Base-by-base conservation (phyloP, 2,113 vertebrate genomes). In the Ctenodactylus gundi region DNA sequence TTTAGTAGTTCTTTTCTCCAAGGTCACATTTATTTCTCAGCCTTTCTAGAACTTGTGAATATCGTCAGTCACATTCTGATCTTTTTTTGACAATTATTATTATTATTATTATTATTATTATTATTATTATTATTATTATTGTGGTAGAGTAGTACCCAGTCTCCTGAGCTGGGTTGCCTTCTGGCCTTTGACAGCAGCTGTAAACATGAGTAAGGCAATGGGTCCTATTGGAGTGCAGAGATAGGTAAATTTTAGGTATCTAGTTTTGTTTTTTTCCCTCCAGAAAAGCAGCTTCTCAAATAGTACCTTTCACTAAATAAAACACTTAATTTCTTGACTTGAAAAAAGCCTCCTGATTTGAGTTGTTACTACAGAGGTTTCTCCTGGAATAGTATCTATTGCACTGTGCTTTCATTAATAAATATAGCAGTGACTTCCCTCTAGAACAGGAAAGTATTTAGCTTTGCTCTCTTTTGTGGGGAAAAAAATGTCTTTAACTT, bases 391-490 rank as follows among this genome's bases (percentile, higher is more conserved):
- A 44, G 41, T 85, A 88, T 41, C 31, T 31, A 81, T 36, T 17
- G 20, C 8, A 18, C 75, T 80, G 60, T n/a, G 29, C 65, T 83
- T 58, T n/a, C 65, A 44, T 83, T 93, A 64, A 46, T 77, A 88
- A 92, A 41, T 60, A 44, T 44, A 72, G 14, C 44, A 44, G 46
- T 91, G 46, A 80, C 81, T 88, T 84, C 91, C 91, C 70, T 91
- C 15, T 41, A 72, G 65, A 70, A 65, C 91, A 91, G 72, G 15
- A n/a, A 12, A 65, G 0, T 65, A 46, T 83, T 88, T 39, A 13
- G 3, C 8, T 68, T 64, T 86, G 21, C 1, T 21, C 18, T 67
- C 20, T 31, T 85, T 41, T 68, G 0, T 55, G 17, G 62, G 29
- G 67, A 55, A 90, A 94, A 67, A 65, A 90, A 87, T 73, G 6